These are phyloP conservation scores for Metalampra italica DNA, from an alignment of 2,888 invertebrate genomes.

Conservation along the genomic window DNA sequence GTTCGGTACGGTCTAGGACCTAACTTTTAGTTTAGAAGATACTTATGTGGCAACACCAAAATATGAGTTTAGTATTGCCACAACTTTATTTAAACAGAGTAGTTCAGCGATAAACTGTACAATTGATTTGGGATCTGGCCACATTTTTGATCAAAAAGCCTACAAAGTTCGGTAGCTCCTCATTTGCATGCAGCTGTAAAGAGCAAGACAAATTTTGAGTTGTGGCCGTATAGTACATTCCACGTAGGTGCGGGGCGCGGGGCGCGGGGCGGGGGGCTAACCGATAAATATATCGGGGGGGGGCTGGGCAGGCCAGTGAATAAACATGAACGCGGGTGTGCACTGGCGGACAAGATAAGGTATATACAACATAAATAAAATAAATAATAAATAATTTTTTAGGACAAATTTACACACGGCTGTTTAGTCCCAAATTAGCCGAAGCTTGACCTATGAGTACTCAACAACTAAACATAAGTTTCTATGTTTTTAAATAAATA, in stretches of 20 bases:
- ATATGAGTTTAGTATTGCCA: too few relatives aligned
- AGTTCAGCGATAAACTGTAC: neutral
- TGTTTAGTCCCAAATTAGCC: too few relatives aligned
- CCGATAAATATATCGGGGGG: constrained; percentile 62
- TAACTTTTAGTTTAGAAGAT: too few relatives aligned
- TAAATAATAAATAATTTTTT: too few relatives aligned
- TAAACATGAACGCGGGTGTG: constrained; percentile 31
- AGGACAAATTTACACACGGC: too few relatives aligned
- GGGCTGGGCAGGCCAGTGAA: constrained; percentile 39
- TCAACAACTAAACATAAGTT: too few relatives aligned
- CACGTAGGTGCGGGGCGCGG: constrained; percentile 37
- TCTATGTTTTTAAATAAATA: too few relatives aligned
- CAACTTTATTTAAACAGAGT: neutral
- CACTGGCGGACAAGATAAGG: constrained; percentile 16
- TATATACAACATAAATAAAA: too few relatives aligned
- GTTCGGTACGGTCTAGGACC: too few relatives aligned
- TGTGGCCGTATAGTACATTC: constrained; percentile 40
- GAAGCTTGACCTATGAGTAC: too few relatives aligned
- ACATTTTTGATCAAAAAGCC: neutral
- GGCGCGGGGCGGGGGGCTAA: constrained; percentile 54
- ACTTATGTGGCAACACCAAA: too few relatives aligned
- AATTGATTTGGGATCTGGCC: neutral
- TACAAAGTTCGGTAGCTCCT: neutral
- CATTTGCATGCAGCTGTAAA: constrained; percentile 59
- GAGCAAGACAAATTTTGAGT: constrained; percentile 59